Percentiles rank a stretch among this genome's conserved stretches.
Conservation (phyloP, 2,888 invertebrate species). For the Amblyjoppa proteus region DNA sequence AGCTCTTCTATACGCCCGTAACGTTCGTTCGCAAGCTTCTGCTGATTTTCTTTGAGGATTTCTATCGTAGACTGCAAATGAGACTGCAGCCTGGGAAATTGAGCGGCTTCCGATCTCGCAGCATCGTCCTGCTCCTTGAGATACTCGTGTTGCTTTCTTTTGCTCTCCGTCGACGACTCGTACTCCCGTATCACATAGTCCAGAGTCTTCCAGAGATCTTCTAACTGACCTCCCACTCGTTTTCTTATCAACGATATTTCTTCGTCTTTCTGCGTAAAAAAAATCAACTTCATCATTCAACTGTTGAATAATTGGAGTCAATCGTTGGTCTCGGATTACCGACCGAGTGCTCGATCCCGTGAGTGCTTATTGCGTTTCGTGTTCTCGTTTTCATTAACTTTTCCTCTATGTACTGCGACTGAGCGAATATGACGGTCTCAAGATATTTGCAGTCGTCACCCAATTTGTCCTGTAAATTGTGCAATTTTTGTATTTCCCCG, state of each 20-base stretch:
- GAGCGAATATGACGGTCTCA: constrained; percentile 87
- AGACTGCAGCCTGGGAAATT: constrained; percentile 82
- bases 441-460: constrained; percentile 87
- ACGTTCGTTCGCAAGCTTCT: constrained; percentile 71
- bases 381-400: constrained; percentile 75
- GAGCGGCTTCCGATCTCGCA: constrained; percentile 83
- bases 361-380: constrained; percentile 77
- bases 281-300: neutral
- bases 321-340: constrained; percentile 36
- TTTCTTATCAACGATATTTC: constrained; percentile 72
- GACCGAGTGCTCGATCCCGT: constrained; percentile 78
- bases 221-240: constrained; percentile 76
- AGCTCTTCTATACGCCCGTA: constrained; percentile 74
- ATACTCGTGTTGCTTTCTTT: constrained; percentile 83
- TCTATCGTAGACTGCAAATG: constrained; percentile 76
- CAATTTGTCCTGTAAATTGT: constrained; percentile 86
- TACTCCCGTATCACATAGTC: constrained; percentile 76
- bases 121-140: constrained; percentile 86
- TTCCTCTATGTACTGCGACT: constrained; percentile 83
- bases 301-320: neutral
- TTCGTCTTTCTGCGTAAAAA: constrained; percentile 76
- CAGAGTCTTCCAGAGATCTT: constrained; percentile 77
- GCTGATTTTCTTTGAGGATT: constrained; percentile 72
- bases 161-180: constrained; percentile 78
- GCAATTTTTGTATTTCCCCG: constrained; percentile 86